Percentiles rank a stretch among this genome's conserved stretches.
Evolutionary conservation across 2,113 vertebrate genomes (phyloP).

Genomic region (Chlamydotis undulata): DNA sequence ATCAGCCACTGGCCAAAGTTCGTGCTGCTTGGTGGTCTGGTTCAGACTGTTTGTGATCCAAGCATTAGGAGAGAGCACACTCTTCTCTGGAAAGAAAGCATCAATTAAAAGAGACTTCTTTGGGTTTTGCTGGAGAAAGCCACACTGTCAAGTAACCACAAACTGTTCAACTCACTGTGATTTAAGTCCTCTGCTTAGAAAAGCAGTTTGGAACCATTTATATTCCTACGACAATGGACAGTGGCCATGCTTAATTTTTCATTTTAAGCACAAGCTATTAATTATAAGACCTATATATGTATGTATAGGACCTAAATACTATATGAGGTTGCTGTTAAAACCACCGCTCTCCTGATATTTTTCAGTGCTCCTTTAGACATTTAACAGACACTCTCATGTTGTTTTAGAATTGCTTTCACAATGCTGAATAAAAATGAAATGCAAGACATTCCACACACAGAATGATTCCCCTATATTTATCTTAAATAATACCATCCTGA

Average conservation of each 20-base stretch:
- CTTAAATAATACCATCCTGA: not conserved
- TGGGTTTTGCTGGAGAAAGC: conserved; percentile 18
- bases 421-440: not conserved
- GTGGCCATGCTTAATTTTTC: not conserved
- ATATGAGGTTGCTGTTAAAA: not conserved
- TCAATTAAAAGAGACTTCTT: not conserved
- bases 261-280: not conserved
- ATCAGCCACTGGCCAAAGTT: not conserved
- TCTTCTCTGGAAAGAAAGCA: not conserved
- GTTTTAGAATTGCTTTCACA: not conserved
- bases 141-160: not conserved
- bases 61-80: not conserved
- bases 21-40: not conserved
- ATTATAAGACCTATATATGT: not conserved
- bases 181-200: conserved; percentile 13
- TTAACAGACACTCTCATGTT: not conserved
- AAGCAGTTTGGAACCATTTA: not conserved
- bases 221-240: not conserved
- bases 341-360: not conserved
- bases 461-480: not conserved
- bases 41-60: not conserved
- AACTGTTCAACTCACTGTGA: not conserved
- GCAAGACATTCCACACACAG: not conserved
- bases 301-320: not conserved
- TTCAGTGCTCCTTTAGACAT: not conserved